Evolutionary conservation across 2,888 invertebrate genomes (phyloP), one percentile per base, ranked within the genome.

Genomic region (Melipona bicolor): DNA sequence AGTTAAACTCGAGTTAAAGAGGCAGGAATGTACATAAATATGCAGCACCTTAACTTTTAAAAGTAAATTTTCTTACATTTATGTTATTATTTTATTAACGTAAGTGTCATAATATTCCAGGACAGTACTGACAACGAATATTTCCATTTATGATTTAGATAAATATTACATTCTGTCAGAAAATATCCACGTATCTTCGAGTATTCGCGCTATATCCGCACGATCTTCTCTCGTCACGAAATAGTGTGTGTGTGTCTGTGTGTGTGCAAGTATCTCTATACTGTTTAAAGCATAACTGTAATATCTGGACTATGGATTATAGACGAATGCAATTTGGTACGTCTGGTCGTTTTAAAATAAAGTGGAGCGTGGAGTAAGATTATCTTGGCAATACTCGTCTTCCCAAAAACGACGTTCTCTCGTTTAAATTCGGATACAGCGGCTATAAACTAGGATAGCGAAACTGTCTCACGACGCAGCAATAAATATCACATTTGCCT

Each of bases 401-500:
- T 17, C 24, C 19, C 9, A 21, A 52, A 36, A 49, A 68, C 54
- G 50, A 32, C n/a, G 50, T 50, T 24, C 27, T 13, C 43, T 4
- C 24, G 9, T 36, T 56, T 27, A 67, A 62, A 75, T 76, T 43
- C 43, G 49, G 3, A 64, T 69, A 62, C 69, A 21, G 62, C n/a
- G 49, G 76, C 52, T 19, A 71, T 77, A 61, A 77, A 77, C 50
- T 56, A 52, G n/a, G 11, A 3, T 15, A 19, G 27, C 17, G 54
- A n/a, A n/a, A n/a, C n/a, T n/a, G n/a, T n/a, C n/a, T n/a, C n/a
- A n/a, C 65, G 32, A 50, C 43, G 19, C 6, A 19, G 49, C 27
- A 75, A 75, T 70, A 75, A 61, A 74, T 61, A 67, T 79, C 36
- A 65, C 71, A 79, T 73, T 73, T 72, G 59, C 68, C 54, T 62